Conservation (phyloP, 2,113 vertebrate species). For the Muntiacus reevesi region DNA sequence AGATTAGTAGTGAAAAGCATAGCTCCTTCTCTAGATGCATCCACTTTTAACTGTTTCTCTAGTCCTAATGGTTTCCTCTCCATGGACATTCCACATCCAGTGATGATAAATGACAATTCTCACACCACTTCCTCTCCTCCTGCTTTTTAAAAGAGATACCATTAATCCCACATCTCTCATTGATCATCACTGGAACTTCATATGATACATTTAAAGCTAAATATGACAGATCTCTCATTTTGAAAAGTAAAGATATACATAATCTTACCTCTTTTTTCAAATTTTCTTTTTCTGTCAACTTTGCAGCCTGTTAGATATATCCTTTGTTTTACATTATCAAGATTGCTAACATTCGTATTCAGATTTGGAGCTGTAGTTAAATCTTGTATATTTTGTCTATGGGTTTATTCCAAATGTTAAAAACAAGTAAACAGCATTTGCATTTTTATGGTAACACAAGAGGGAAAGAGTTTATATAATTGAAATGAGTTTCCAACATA, state of each 20-base stretch:
- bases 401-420: background rate
- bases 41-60: background rate
- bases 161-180: background rate
- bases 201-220: background rate
- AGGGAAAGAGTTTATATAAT: background rate
- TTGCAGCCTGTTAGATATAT: background rate
- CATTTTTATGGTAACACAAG: background rate
- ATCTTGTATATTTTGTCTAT: background rate
- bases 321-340: background rate
- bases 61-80: background rate
- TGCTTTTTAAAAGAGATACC: background rate
- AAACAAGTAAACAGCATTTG: background rate
- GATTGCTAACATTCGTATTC: background rate
- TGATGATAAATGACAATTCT: background rate
- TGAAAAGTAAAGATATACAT: background rate
- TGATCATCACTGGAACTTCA: background rate
- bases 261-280: background rate
- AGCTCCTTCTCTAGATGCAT: background rate
- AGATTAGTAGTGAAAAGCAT: background rate
- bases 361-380: background rate
- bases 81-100: background rate
- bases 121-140: background rate
- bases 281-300: background rate
- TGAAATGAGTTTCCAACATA: background rate
- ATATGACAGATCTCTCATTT: background rate